A percentile compares a stretch with the other conserved stretches of the same genome.
phyloP scores from a whole-genome alignment of 2,797 vertebrate species.

The Streptopelia turtur region DNA sequence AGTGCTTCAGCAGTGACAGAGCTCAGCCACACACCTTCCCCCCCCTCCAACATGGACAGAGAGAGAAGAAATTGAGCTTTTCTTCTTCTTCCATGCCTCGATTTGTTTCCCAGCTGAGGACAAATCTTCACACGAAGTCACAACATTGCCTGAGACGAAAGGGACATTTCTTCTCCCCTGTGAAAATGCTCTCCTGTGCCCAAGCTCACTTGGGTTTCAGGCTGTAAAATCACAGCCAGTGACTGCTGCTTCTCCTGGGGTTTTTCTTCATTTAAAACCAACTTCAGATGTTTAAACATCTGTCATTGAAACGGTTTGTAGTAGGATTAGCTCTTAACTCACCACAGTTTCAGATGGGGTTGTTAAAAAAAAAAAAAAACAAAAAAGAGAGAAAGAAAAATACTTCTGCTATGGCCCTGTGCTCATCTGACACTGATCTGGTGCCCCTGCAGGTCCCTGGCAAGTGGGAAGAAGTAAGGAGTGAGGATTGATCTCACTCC shows the following conservation, averaged over 20 bases:
- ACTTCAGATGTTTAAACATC: neutral
- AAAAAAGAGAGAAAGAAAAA: neutral
- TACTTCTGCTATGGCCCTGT: neutral
- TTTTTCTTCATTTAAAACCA: neutral
- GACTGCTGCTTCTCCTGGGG: neutral
- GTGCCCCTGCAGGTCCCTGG: neutral
- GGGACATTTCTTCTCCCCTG: neutral
- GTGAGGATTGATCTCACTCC: neutral
- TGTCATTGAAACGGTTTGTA: neutral
- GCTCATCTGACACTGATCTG: neutral
- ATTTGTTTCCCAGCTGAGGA: neutral
- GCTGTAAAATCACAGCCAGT: neutral
- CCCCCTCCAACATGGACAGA: neutral
- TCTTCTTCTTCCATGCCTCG: neutral
- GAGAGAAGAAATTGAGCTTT: neutral
- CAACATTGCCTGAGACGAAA: neutral
- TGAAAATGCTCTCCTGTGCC: neutral
- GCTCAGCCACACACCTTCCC: accelerated
- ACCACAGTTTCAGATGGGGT: neutral
- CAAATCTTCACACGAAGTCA: accelerated
- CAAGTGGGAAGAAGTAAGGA: neutral
- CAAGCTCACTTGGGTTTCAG: neutral
- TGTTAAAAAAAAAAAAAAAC: neutral
- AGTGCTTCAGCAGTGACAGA: neutral
- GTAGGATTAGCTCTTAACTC: neutral